Evolutionary conservation across 2,888 invertebrate species (phyloP).

Genomic region (Hirtodrosophila alboralis): DNA sequence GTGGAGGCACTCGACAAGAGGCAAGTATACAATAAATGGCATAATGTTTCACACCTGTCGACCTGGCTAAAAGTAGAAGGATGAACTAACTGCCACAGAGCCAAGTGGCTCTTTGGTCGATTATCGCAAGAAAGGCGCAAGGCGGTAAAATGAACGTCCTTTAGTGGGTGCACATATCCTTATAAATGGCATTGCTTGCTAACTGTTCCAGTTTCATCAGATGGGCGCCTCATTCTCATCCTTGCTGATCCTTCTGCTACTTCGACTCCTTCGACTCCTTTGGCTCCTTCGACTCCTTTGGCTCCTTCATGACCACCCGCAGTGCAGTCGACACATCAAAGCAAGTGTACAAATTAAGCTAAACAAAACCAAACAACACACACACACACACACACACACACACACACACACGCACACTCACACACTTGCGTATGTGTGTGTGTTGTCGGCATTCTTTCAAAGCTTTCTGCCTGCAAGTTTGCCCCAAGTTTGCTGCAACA

Average conservation of each 20-base stretch:
- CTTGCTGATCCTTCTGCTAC: no score
- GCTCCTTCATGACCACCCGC: slow-evolving; percentile 1
- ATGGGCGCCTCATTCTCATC: no score
- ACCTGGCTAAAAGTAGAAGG: slow-evolving; percentile 11
- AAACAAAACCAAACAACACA: slow-evolving; percentile 71
- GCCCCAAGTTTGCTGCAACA: slow-evolving; percentile 55
- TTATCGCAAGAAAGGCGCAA: slow-evolving; percentile 59
- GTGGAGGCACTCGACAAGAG: slow-evolving; percentile 40
- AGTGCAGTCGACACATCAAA: slow-evolving; percentile 65
- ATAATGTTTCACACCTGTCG: slow-evolving; percentile 53
- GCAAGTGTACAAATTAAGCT: slow-evolving; percentile 77
- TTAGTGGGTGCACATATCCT: slow-evolving; percentile 2
- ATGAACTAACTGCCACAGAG: slow-evolving; percentile 25
- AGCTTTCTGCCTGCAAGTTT: slow-evolving; percentile 44
- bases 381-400: slow-evolving; percentile 15
- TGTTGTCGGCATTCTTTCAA: slow-evolving; percentile 73
- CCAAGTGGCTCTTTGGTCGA: slow-evolving; percentile 59
- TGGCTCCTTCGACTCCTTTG: no score
- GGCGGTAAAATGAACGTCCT: slow-evolving; percentile 35
- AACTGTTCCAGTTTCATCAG: no score
- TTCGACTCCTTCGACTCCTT: no score
- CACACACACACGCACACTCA: no score
- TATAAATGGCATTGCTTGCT: slow-evolving; percentile 7
- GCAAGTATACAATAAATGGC: slow-evolving; percentile 43
- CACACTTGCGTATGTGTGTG: slow-evolving; percentile 1